Percentiles rank a stretch among this genome's conserved stretches.
phyloP scores from a whole-genome alignment of 2,797 vertebrate species.

The Fratercula arctica region DNA sequence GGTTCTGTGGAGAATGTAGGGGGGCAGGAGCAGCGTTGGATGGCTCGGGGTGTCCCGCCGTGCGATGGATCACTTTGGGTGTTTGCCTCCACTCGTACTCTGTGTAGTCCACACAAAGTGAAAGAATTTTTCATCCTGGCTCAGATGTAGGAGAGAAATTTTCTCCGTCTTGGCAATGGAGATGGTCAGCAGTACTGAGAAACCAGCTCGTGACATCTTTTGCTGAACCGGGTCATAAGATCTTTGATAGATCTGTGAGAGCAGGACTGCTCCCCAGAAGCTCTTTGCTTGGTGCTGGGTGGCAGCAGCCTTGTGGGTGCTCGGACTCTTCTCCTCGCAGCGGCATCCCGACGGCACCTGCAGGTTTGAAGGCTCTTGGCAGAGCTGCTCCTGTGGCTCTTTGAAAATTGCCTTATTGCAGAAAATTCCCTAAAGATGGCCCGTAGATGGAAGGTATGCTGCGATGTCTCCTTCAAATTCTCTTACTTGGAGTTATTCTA shows the following conservation, averaged over 20 bases:
- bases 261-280: background rate
- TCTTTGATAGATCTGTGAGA: background rate
- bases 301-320: background rate
- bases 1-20: accelerated
- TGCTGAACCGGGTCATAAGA: too few species aligned
- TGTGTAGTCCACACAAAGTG: background rate
- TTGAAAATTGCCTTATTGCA: too few species aligned
- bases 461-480: background rate
- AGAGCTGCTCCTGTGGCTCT: too few species aligned
- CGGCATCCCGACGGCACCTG: background rate
- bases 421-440: background rate
- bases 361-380: too few species aligned
- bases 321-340: background rate
- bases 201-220: background rate
- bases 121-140: background rate
- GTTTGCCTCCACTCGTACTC: accelerated
- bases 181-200: background rate
- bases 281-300: background rate
- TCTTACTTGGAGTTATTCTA: background rate
- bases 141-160: background rate
- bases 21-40: background rate
- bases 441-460: background rate
- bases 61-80: background rate
- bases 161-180: background rate
- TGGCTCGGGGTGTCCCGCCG: background rate